These are phyloP conservation scores for Neolamprologus kungweensis DNA, from an alignment of 2,113 vertebrate genomes.

Conservation along the genomic window DNA sequence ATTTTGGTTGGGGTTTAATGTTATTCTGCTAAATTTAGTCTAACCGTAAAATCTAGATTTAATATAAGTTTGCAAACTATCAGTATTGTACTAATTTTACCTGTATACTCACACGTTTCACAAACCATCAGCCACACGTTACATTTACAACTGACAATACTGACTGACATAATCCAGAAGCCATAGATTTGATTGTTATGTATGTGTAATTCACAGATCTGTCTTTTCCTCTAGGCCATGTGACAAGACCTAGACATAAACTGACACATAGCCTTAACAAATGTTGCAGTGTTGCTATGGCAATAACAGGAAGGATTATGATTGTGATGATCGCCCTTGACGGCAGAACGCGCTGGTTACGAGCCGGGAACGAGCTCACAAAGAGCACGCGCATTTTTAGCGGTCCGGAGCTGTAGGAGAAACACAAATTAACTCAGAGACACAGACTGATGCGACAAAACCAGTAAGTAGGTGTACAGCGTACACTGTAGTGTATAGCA, in stretches of 20 bases:
- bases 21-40: not conserved
- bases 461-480: too few species aligned
- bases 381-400: too few species aligned
- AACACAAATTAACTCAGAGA: too few species aligned
- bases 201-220: not conserved
- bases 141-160: not conserved
- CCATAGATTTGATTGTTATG: not conserved
- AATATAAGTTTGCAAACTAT: not conserved
- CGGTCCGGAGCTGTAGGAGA: too few species aligned
- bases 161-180: not conserved
- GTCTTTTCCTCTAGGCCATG: not conserved
- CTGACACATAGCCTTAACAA: not conserved
- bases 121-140: not conserved
- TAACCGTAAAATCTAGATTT: not conserved
- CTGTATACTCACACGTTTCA: not conserved
- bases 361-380: too few species aligned
- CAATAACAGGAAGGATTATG: not conserved
- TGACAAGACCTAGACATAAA: not conserved
- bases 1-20: not conserved
- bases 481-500: too few species aligned
- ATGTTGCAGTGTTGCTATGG: not conserved
- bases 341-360: too few species aligned
- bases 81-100: not conserved
- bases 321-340: too few species aligned
- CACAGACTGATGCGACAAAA: too few species aligned